These are phyloP conservation scores for Tipula helvola DNA, from an alignment of 2,888 invertebrate genomes.

Conservation along the genomic window DNA sequence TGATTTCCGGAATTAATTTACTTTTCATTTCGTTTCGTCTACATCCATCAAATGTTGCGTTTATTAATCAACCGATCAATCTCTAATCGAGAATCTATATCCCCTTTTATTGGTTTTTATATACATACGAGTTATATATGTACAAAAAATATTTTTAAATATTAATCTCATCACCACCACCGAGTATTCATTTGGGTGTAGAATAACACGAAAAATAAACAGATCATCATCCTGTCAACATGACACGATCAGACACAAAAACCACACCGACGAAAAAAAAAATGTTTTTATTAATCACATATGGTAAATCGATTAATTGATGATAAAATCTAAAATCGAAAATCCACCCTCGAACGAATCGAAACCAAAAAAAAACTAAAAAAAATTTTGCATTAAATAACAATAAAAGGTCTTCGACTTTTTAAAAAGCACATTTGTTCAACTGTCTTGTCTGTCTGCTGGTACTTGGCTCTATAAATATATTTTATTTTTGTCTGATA, in stretches of 20 bases:
- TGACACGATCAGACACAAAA: neutral
- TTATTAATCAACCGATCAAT: neutral
- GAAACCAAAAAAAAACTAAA: neutral
- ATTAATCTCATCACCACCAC: neutral
- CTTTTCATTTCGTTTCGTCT: neutral
- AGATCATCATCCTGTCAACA: constrained; percentile 4
- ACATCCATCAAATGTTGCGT: neutral
- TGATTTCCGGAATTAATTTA: neutral
- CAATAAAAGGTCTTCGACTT: neutral
- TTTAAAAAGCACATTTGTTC: neutral
- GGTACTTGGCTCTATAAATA: neutral
- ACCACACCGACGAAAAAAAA: neutral
- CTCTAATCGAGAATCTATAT: neutral
- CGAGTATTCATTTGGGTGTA: neutral
- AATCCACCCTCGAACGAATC: neutral
- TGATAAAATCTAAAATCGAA: neutral
- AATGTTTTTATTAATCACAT: neutral
- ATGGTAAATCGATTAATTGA: constrained; percentile 4
- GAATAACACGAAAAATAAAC: neutral
- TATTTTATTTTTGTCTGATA: neutral
- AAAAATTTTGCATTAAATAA: neutral
- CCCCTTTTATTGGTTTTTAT: neutral
- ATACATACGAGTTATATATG: neutral
- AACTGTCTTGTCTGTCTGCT: neutral
- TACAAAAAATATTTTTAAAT: neutral